phyloP scores from a whole-genome alignment of 2,888 invertebrate species.

The Julus scandinavius region DNA sequence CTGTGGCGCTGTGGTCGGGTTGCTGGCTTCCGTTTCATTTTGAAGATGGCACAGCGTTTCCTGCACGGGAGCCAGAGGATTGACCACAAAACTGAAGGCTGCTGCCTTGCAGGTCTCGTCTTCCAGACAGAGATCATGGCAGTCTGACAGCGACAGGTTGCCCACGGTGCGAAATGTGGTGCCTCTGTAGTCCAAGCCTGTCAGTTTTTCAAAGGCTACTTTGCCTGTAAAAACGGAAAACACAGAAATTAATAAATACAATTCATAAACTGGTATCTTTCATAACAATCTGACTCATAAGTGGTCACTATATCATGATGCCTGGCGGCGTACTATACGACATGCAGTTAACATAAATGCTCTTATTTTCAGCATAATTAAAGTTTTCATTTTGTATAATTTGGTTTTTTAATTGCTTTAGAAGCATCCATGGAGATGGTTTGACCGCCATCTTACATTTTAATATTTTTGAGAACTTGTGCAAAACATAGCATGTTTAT shows the following conservation, averaged over 20 bases:
- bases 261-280: no score
- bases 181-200: constrained; percentile 90
- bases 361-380: no score
- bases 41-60: constrained; percentile 91
- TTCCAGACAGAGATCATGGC: constrained; percentile 94
- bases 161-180: constrained; percentile 92
- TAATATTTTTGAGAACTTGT: no score
- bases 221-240: constrained; percentile 71
- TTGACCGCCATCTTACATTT: no score
- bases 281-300: no score
- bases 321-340: no score
- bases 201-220: constrained; percentile 92
- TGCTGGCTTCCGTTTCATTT: constrained; percentile 90
- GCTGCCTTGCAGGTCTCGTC: constrained; percentile 92
- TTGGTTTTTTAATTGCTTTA: no score
- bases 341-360: no score
- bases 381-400: no score
- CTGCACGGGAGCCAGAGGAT: constrained; percentile 90
- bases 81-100: constrained; percentile 91
- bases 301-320: no score
- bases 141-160: constrained; percentile 91
- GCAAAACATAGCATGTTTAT: no score
- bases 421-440: no score
- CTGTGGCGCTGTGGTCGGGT: constrained; percentile 84
- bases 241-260: background rate